Percentiles rank a stretch among this genome's conserved stretches.
Conservation (phyloP, 2,888 invertebrate genomes). For the Cataglyphis albicans region DNA sequence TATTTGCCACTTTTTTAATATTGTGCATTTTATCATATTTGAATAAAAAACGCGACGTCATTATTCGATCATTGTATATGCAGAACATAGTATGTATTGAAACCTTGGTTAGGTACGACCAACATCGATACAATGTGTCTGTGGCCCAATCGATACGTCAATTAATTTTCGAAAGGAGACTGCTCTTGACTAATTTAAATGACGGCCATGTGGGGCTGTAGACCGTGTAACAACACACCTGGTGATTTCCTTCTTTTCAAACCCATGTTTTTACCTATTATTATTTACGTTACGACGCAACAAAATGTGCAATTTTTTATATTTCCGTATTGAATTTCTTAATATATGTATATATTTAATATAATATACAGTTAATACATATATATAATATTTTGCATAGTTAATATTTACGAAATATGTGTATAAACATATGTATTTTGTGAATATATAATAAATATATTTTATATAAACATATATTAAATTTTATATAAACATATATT, state of each 20-base stretch:
- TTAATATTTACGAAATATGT: too few species aligned
- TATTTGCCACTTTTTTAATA: slow-evolving; percentile 1
- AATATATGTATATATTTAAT: too few species aligned
- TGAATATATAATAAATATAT: too few species aligned
- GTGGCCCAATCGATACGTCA: slow-evolving; percentile 76
- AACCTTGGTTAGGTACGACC: slow-evolving; percentile 45
- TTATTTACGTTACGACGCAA: not conserved
- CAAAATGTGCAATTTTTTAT: not conserved
- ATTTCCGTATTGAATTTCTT: too few species aligned
- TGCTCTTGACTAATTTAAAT: slow-evolving; percentile 75
- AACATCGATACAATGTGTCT: slow-evolving; percentile 42
- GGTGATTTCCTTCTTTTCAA: slow-evolving; percentile 39
- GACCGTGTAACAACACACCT: slow-evolving; percentile 60
- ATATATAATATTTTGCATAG: too few species aligned
- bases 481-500: too few species aligned
- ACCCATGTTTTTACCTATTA: slow-evolving; percentile 25
- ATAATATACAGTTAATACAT: too few species aligned
- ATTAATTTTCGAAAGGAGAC: slow-evolving; percentile 81
- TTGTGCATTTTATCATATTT: not conserved
- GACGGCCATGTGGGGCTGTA: slow-evolving; percentile 37
- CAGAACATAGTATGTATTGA: slow-evolving; percentile 21
- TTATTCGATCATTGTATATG: slow-evolving; percentile 29
- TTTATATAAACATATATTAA: too few species aligned
- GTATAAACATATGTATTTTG: too few species aligned
- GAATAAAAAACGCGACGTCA: slow-evolving; percentile 27